These are phyloP conservation scores for Adelosebastes latens DNA, from an alignment of 2,797 vertebrate genomes.

Conservation along the genomic window DNA sequence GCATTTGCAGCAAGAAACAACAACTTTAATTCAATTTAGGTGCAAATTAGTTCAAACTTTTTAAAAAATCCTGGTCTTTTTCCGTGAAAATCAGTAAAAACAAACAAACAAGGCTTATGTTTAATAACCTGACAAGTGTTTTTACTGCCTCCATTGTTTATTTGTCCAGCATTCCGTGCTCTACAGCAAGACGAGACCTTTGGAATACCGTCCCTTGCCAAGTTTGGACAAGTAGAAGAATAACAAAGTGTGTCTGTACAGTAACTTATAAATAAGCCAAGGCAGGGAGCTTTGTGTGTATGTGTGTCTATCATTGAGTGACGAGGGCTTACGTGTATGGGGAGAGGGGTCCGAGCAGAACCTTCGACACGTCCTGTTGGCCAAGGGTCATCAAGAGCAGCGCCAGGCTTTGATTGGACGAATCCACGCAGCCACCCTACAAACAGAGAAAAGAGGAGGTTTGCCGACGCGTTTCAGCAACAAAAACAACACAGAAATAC, in stretches of 20 bases:
- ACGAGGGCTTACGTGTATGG: conserved; percentile 88
- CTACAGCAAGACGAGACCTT: conserved; percentile 35
- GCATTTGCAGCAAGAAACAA: background rate
- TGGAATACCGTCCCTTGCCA: conserved; percentile 36
- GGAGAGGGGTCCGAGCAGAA: conserved; percentile 93
- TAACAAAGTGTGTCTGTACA: conserved; percentile 52
- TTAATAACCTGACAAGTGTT: background rate
- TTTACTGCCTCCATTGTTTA: conserved; percentile 24
- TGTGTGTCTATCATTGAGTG: background rate
- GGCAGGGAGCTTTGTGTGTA: too few species aligned
- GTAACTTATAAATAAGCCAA: conserved; percentile 30
- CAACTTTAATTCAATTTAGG: background rate
- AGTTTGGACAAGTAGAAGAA: conserved; percentile 33
- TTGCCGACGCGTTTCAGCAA: conserved; percentile 1
- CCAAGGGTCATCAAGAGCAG: conserved; percentile 96
- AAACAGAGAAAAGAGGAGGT: conserved; percentile 61
- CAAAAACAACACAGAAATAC: conserved; percentile 49
- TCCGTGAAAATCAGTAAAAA: background rate
- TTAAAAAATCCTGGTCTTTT: background rate
- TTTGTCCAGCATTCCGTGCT: conserved; percentile 16
- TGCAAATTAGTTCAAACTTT: background rate
- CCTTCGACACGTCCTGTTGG: conserved; percentile 97
- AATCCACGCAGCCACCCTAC: conserved; percentile 97
- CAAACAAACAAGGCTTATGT: background rate
- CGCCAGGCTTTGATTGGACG: conserved; percentile 94